Percentiles rank a stretch among this genome's conserved stretches.
Evolutionary conservation across 2,113 vertebrate genomes (phyloP).

Genomic region (Baryphthengus martii): DNA sequence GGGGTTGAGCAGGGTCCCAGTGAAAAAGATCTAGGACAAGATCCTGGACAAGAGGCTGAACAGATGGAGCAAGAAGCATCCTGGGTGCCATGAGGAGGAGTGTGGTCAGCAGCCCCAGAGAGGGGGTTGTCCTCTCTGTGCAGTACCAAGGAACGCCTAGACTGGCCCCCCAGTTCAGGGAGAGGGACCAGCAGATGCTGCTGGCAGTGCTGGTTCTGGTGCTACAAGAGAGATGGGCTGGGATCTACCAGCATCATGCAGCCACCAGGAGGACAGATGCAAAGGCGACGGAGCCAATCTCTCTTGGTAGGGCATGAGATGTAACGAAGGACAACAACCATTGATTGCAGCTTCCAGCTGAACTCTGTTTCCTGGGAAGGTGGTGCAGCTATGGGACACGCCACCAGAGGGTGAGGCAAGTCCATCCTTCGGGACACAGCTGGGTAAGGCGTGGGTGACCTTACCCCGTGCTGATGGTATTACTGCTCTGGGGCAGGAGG

Average conservation of each 20-base stretch:
- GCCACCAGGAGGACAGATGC: not conserved
- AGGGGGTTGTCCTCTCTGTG: too few relatives aligned
- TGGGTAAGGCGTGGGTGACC: not conserved
- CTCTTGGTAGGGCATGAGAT: accelerated
- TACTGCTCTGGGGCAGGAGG: not conserved
- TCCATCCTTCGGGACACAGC: not conserved
- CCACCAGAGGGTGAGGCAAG: not conserved
- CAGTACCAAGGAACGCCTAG: not conserved
- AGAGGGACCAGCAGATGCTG: not conserved
- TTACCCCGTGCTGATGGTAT: too few relatives aligned
- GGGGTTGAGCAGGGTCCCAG: not conserved
- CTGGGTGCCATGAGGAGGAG: not conserved
- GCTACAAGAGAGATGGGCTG: not conserved
- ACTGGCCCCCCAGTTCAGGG: not conserved
- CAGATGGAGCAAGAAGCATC: not conserved
- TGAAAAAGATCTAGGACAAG: not conserved
- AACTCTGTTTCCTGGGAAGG: not conserved
- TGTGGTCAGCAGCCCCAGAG: not conserved
- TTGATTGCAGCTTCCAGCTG: not conserved
- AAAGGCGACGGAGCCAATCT: accelerated
- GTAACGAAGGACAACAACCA: not conserved
- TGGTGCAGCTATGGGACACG: not conserved
- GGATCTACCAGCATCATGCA: not conserved
- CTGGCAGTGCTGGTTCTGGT: not conserved
- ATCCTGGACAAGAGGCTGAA: not conserved